A percentile compares a stretch with the other conserved stretches of the same genome.
Conservation (phyloP, 1,140 invertebrate genomes). For the Calliphora vicina region DNA sequence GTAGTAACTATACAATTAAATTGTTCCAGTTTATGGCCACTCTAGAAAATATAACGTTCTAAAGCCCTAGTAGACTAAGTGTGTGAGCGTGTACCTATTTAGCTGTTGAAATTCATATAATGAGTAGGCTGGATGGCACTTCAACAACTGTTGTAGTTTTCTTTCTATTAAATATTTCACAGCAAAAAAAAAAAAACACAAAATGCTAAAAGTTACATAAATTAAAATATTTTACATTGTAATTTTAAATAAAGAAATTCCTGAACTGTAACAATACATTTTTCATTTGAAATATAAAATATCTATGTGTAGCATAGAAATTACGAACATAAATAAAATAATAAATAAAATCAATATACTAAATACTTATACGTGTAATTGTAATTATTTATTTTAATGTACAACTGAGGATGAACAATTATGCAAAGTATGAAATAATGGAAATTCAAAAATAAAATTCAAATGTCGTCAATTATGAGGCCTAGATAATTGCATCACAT, state of each 20-base stretch:
- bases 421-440: too few species aligned
- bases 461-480: too few species aligned
- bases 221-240: background rate
- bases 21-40: slow-evolving; percentile 29
- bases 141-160: background rate
- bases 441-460: too few species aligned
- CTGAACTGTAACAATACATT: background rate
- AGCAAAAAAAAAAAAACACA: background rate
- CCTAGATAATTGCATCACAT: too few species aligned
- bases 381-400: too few species aligned
- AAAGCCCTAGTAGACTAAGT: background rate
- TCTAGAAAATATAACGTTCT: background rate
- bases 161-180: background rate
- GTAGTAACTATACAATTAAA: slow-evolving; percentile 25
- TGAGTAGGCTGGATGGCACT: slow-evolving; percentile 11
- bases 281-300: background rate
- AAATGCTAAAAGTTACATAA: background rate
- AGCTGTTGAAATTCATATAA: background rate
- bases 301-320: too few species aligned
- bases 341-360: background rate
- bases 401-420: too few species aligned
- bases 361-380: background rate
- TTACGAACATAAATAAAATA: background rate
- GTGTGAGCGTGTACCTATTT: background rate
- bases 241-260: background rate